These are phyloP conservation scores for Pampus argenteus DNA, from an alignment of 2,797 vertebrate genomes.

Conservation along the genomic window DNA sequence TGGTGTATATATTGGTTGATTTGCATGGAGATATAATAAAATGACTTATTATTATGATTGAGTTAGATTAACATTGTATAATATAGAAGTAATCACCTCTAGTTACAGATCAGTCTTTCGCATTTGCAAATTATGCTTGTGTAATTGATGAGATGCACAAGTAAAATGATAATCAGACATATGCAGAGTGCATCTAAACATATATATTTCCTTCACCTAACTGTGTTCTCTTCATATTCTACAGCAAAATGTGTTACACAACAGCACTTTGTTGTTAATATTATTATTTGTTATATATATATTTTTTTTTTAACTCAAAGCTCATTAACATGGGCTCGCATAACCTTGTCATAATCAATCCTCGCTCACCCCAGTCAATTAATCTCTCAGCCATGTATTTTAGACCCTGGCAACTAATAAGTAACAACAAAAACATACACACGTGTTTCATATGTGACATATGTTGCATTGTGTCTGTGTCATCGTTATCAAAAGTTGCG, in stretches of 20 bases:
- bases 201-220: background rate
- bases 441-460: background rate
- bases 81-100: background rate
- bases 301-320: conserved; percentile 4
- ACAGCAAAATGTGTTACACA: background rate
- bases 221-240: background rate
- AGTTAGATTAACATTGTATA: background rate
- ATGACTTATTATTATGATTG: background rate
- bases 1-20: conserved; percentile 2
- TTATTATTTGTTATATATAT: too few species aligned
- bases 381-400: conserved; percentile 7
- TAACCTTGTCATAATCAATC: conserved; percentile 6
- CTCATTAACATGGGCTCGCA: conserved; percentile 25
- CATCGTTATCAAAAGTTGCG: conserved; percentile 36
- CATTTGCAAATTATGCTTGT: background rate
- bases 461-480: background rate
- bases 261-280: background rate
- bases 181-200: background rate
- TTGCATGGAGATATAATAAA: conserved; percentile 5
- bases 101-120: background rate
- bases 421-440: too few species aligned
- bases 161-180: background rate
- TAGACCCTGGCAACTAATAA: conserved; percentile 12
- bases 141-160: background rate
- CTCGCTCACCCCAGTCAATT: background rate